Base-by-base conservation (phyloP, 2,888 invertebrate species). In the Synanthedon myopaeformis region DNA sequence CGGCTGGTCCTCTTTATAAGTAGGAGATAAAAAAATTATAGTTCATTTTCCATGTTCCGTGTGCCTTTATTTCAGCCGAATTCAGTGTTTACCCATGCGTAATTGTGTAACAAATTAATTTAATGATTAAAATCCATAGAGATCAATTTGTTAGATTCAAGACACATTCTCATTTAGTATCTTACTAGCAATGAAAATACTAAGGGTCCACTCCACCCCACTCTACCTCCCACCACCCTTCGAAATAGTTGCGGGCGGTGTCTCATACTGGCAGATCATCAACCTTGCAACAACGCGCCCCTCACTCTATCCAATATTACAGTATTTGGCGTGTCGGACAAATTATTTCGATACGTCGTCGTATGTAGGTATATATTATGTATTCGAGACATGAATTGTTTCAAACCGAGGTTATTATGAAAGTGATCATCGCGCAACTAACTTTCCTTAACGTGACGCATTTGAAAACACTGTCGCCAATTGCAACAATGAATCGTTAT, bases 241-340 rank as follows among this genome's bases (percentile, higher is more conserved):
- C 8, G 35, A 35, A 35, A 35, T 35, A 73, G 76, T 72, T 53
- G 72, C 73, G 76, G 72, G 70, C 62, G 71, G 72, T 71, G 74
- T 75, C 74, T 76, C 82, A 80, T 82, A 81, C 82, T 79, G 77
- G 70, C 70, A 70, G 83, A 82, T 74, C 82, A 79, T 82, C 83
- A 83, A 84, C 84, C 83, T 81, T 79, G 69, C 60, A 53, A 56
- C 57, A 60, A 64, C 65, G 64, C 68, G 68, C 68, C 69, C 68
- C 67, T 65, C 66, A 62, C 63, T 54, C 35, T 35, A 35, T 35
- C 35, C 10, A 35, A 35, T 35, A 35, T 35, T 35, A 35, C 35
- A 35, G 35, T 35, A 35, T 35, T 45, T 17, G 49, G 12, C 23
- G 23, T 17, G 12, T 12, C 49, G 49, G n/a, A 49, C 13, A 23